These are phyloP conservation scores for Pterocles burchelli DNA, from an alignment of 2,113 vertebrate genomes.

Conservation along the genomic window DNA sequence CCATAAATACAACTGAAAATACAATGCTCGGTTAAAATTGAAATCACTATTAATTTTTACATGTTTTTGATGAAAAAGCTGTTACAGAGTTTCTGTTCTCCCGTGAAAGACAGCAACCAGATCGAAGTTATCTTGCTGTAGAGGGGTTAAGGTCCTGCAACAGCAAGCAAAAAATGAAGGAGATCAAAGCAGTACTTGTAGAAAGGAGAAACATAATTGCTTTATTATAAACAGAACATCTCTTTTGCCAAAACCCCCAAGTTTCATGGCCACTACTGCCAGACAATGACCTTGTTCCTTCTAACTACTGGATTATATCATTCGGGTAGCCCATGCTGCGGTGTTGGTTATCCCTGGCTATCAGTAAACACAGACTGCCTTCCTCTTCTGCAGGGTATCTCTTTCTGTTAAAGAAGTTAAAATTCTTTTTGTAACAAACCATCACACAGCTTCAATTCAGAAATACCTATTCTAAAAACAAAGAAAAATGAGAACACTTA, in stretches of 20 bases:
- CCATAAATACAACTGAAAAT: neutral
- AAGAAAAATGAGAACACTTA: neutral
- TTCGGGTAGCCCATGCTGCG: neutral
- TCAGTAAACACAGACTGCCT: neutral
- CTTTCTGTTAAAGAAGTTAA: neutral
- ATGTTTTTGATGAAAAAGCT: neutral
- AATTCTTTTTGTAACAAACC: neutral
- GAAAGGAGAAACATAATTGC: neutral
- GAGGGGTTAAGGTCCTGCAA: neutral
- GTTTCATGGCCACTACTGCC: neutral
- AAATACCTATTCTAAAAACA: neutral
- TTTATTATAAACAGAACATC: neutral
- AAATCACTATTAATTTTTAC: neutral
- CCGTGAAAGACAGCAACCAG: neutral
- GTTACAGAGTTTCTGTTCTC: neutral
- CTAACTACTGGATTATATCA: neutral
- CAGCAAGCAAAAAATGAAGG: neutral
- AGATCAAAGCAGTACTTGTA: neutral
- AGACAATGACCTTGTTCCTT: neutral
- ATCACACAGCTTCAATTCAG: neutral
- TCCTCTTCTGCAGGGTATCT: neutral
- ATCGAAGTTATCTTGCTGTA: neutral
- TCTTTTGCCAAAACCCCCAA: neutral
- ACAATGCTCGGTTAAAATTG: neutral
- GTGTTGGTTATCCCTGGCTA: neutral